Conservation (phyloP, 2,113 vertebrate species). For the Eublepharis macularius region DNA sequence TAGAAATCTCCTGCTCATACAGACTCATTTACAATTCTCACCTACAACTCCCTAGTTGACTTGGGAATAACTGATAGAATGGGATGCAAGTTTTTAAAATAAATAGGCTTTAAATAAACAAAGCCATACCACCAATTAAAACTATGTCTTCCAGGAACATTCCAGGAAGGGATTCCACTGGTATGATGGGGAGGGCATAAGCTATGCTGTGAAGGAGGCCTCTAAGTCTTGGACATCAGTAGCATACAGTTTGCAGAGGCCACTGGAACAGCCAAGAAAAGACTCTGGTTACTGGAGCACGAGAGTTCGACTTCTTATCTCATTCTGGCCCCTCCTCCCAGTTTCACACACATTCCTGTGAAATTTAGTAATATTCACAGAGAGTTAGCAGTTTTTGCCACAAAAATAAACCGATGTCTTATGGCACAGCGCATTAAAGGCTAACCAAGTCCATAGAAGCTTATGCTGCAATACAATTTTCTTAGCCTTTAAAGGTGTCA, state of each 20-base stretch:
- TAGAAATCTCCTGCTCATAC: not conserved
- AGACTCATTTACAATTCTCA: not conserved
- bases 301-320: not conserved
- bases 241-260: not conserved
- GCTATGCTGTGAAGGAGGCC: not conserved
- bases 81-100: too few relatives aligned
- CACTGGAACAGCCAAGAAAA: not conserved
- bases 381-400: too few relatives aligned
- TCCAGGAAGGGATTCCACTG: not conserved
- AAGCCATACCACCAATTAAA: not conserved
- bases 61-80: too few relatives aligned
- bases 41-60: too few relatives aligned
- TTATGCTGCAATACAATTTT: too few relatives aligned
- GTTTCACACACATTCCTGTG: not conserved
- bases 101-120: too few relatives aligned
- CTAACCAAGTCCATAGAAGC: too few relatives aligned
- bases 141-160: not conserved
- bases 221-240: not conserved
- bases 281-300: not conserved
- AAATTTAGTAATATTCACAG: too few relatives aligned
- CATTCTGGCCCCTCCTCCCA: not conserved
- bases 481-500: too few relatives aligned
- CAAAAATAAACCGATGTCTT: too few relatives aligned
- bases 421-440: too few relatives aligned
- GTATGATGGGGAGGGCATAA: not conserved